A percentile compares a stretch with the other conserved stretches of the same genome.
These are phyloP conservation scores for Blastomussa wellsi DNA, from an alignment of 92 coral and sea anemone species.

Conservation along the genomic window DNA sequence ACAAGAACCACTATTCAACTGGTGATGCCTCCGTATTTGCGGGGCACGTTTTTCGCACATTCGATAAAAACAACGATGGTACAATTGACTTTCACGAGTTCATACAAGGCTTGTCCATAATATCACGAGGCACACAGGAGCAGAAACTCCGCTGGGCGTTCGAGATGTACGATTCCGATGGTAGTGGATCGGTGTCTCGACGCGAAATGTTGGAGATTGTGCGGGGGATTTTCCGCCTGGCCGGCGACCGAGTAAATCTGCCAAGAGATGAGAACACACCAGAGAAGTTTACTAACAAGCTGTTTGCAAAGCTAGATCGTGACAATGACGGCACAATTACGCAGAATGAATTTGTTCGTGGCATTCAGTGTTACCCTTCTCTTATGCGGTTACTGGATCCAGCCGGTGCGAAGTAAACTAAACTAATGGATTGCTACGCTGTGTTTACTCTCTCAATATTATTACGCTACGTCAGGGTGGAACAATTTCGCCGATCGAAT, in stretches of 20 bases:
- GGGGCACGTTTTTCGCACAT: constrained; percentile 95
- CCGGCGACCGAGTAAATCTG: constrained; percentile 77
- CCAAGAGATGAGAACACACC: constrained; percentile 97
- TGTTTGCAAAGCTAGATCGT: constrained; percentile 86
- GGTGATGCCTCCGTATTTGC: constrained; percentile 95
- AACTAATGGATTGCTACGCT: constrained; percentile 24
- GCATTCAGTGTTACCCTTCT: constrained; percentile 93
- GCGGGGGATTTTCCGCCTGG: constrained; percentile 89
- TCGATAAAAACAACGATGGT: constrained; percentile 97
- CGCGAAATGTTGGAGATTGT: constrained; percentile 97
- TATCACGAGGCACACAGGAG: constrained; percentile 91
- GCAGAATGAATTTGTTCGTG: constrained; percentile 92
- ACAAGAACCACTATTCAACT: constrained; percentile 81
- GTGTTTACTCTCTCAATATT: constrained; percentile 42
- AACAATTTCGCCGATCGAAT: background rate
- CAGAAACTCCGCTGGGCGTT: constrained; percentile 98
- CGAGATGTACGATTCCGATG: constrained; percentile 96
- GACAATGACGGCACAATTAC: constrained; percentile 94
- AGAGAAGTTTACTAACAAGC: constrained; percentile 93
- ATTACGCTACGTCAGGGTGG: constrained; percentile 25
- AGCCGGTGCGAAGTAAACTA: constrained; percentile 46
- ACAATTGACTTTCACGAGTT: constrained; percentile 96
- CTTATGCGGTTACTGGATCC: constrained; percentile 95
- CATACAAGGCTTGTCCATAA: constrained; percentile 89
- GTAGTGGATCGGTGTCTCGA: constrained; percentile 90